phyloP scores from a whole-genome alignment of 2,797 vertebrate genomes.

The Sebastes dallii region DNA sequence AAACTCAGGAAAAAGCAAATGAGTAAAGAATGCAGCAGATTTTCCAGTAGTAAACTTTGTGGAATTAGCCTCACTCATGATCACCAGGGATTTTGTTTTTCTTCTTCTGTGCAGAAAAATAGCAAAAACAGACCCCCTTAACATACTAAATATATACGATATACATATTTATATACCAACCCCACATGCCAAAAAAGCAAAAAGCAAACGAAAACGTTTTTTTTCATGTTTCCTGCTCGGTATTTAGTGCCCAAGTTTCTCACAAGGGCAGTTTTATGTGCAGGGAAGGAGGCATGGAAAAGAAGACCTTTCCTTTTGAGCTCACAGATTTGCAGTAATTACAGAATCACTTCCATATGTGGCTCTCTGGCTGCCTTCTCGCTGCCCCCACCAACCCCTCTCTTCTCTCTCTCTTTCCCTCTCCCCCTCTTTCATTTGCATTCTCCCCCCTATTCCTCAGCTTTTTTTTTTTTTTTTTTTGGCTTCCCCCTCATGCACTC shows the following conservation, averaged over 20 bases:
- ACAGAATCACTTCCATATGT: conserved; percentile 90
- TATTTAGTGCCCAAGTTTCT: conserved; percentile 74
- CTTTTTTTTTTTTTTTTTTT: conserved; percentile 43
- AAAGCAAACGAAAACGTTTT: conserved; percentile 56
- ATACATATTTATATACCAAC: conserved; percentile 34
- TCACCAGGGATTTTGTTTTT: neutral
- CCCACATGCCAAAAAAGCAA: conserved; percentile 27
- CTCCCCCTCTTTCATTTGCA: conserved; percentile 69
- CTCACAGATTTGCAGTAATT: conserved; percentile 88
- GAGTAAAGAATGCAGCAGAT: conserved; percentile 38
- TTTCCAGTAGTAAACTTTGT: conserved; percentile 24
- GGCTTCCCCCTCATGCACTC: conserved; percentile 51
- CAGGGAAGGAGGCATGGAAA: conserved; percentile 81
- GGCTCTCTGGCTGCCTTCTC: conserved; percentile 81
- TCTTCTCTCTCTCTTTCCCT: conserved; percentile 52
- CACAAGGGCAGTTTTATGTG: conserved; percentile 82
- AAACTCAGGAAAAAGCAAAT: conserved; percentile 47
- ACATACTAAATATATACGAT: conserved; percentile 4
- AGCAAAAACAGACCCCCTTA: conserved; percentile 18
- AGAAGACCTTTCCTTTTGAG: conserved; percentile 85
- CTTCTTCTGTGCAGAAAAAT: neutral
- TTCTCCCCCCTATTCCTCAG: conserved; percentile 62
- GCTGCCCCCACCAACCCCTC: conserved; percentile 76
- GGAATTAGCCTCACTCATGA: conserved; percentile 42
- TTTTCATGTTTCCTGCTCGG: conserved; percentile 50